These are phyloP conservation scores for Trichogramma evanescens DNA, from an alignment of 2,888 invertebrate genomes.

Conservation along the genomic window DNA sequence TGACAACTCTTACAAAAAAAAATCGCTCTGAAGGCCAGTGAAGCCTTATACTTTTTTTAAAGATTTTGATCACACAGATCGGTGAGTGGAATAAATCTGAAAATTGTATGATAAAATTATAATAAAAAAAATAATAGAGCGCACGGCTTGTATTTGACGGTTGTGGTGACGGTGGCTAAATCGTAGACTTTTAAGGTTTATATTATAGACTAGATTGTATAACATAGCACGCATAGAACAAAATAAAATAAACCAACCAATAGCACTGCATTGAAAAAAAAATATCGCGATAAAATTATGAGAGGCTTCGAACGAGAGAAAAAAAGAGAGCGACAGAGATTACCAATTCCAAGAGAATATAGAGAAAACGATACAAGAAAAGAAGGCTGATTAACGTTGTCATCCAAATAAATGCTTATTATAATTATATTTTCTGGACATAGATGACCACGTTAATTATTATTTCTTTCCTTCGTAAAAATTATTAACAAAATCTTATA, in stretches of 20 bases:
- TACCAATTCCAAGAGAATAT: conserved; percentile 18
- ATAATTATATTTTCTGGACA: not conserved
- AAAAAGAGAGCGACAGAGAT: conserved; percentile 26
- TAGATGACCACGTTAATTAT: no score
- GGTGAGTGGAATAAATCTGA: no score
- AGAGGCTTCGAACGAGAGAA: conserved; percentile 16
- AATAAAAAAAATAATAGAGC: conserved; percentile 16
- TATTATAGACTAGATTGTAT: conserved; percentile 10
- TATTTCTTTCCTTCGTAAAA: no score
- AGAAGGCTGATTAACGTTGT: conserved; percentile 13
- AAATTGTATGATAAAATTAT: no score
- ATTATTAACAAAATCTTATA: no score
- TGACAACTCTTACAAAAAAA: no score
- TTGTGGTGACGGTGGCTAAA: conserved; percentile 41
- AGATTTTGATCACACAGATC: no score
- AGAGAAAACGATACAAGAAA: not conserved
- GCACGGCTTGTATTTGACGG: conserved; percentile 37
- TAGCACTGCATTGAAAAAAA: conserved; percentile 9
- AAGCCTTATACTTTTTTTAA: no score
- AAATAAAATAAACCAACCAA: not conserved
- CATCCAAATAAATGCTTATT: not conserved
- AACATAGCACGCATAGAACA: conserved; percentile 13
- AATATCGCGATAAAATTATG: conserved; percentile 5
- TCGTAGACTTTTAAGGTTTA: conserved; percentile 14
- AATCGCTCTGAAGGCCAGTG: no score